Base-by-base conservation (phyloP, 2,888 invertebrate species). In the Pseudolycoriella hygida region DNA sequence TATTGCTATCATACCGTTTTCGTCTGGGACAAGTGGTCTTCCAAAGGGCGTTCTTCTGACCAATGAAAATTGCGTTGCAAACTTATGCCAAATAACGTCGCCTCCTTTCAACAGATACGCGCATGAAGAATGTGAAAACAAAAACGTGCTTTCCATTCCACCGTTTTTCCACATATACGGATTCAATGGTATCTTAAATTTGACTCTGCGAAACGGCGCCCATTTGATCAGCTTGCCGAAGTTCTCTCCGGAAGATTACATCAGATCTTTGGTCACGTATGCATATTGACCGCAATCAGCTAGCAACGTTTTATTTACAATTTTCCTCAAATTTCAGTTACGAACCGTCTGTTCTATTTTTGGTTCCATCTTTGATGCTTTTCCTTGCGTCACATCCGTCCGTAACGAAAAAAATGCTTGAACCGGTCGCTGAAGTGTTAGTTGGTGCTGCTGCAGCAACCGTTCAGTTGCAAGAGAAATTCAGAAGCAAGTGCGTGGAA, bases 101-200 rank as follows among this genome's bases (percentile, higher is more conserved):
- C 55, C 18, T 2, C 8, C 18, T 17, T 34, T 46, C 19, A 45
- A 43, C 18, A 18, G 17, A 18, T 40, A 57, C 6, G 56, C 56
- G 11, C 48, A 61, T 8, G 54, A 58, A 17, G 51, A 51, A 62
- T 52, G 64, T 69, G 69, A 68, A 18, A 61, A 67, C 54, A 73
- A 77, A 45, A 67, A 68, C 3, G 60, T 72, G 2, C 60, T 80
- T 15, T 75, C 76, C 1, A 75, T 79, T 1, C 69, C 86, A 8
- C 86, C 85, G 3, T 80, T 81, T 61, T 85, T 79, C 64, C 85
- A 85, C 59, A 82, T 83, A 49, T 85, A 78, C 58, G 85, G 84
- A 2, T 76, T 80, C 58, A 77, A 77, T 52, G 73, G 73, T 3
- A 72, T 81, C 30, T 64, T 82, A 52, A 75, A 80, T 52, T 67